Evolutionary conservation across 2,888 invertebrate genomes (phyloP).

Genomic region (Philereme vetulata): DNA sequence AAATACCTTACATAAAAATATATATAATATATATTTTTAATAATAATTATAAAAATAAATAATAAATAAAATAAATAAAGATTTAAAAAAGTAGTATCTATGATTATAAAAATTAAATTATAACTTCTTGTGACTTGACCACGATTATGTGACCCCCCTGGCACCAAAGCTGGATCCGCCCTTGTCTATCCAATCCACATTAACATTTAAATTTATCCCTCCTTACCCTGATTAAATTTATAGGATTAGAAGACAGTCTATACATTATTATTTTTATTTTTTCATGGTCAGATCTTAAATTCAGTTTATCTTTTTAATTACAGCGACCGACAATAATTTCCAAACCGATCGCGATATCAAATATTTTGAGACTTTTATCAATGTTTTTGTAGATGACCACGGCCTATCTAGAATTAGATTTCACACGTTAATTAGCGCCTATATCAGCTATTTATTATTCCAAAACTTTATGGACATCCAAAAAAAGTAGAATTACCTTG

Average conservation of each 20-base stretch:
- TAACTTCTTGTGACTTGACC: too few relatives aligned
- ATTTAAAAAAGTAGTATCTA: too few relatives aligned
- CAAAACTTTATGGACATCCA: constrained; percentile 39
- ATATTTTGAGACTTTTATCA: constrained; percentile 11
- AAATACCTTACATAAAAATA: too few relatives aligned
- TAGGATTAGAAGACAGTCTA: constrained; percentile 52
- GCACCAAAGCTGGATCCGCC: too few relatives aligned
- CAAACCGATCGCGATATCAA: constrained; percentile 6
- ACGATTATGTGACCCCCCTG: too few relatives aligned
- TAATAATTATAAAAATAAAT: too few relatives aligned
- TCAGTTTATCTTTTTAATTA: constrained; percentile 34
- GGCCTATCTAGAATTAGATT: constrained; percentile 29
- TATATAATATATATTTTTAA: too few relatives aligned
- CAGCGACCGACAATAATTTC: too few relatives aligned
- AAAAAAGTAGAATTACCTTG: constrained; percentile 48
- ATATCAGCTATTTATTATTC: constrained; percentile 38
- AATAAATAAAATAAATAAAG: too few relatives aligned
- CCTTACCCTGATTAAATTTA: constrained; percentile 43
- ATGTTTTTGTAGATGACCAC: constrained; percentile 19
- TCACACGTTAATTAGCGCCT: constrained; percentile 42
- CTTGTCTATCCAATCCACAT: constrained; percentile 41
- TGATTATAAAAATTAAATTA: too few relatives aligned
- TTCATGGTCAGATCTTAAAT: constrained; percentile 34
- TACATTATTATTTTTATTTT: constrained; percentile 55
- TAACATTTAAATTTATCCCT: constrained; percentile 57